Conservation (phyloP, 2,113 vertebrate species). For the Planiliza haematocheilus region DNA sequence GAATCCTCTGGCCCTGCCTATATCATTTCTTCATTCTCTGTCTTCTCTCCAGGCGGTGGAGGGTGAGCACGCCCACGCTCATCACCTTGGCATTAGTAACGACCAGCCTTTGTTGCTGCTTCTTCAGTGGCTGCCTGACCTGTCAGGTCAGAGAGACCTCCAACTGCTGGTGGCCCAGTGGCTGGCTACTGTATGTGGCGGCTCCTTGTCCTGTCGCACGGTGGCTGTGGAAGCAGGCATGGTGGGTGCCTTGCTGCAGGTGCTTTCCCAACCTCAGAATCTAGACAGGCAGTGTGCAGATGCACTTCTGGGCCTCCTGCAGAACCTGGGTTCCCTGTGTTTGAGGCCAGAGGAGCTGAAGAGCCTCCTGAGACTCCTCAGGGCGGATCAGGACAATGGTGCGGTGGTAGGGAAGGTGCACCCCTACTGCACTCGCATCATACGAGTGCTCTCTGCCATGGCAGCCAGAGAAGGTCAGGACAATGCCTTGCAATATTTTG, state of each 20-base stretch:
- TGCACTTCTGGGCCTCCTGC: constrained; percentile 88
- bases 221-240: constrained; percentile 93
- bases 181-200: constrained; percentile 88
- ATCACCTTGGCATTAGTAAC: constrained; percentile 86
- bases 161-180: constrained; percentile 89
- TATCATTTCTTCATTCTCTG: constrained; percentile 3
- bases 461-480: constrained; percentile 83
- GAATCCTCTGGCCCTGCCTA: background rate
- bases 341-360: constrained; percentile 89
- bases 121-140: constrained; percentile 89
- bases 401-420: constrained; percentile 67
- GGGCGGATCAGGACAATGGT: constrained; percentile 62
- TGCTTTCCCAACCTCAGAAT: constrained; percentile 78
- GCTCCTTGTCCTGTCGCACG: constrained; percentile 88
- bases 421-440: constrained; percentile 80
- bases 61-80: constrained; percentile 84
- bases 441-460: constrained; percentile 90
- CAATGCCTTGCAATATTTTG: constrained; percentile 91
- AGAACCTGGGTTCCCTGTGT: constrained; percentile 90
- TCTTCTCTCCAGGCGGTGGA: constrained; percentile 88
- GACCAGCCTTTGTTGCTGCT: constrained; percentile 94
- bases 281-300: constrained; percentile 87
- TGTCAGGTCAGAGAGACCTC: constrained; percentile 84
- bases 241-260: constrained; percentile 86
- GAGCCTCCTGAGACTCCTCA: constrained; percentile 86